Conservation (phyloP, 2,113 vertebrate genomes). For the Oreotrochilus melanogaster region DNA sequence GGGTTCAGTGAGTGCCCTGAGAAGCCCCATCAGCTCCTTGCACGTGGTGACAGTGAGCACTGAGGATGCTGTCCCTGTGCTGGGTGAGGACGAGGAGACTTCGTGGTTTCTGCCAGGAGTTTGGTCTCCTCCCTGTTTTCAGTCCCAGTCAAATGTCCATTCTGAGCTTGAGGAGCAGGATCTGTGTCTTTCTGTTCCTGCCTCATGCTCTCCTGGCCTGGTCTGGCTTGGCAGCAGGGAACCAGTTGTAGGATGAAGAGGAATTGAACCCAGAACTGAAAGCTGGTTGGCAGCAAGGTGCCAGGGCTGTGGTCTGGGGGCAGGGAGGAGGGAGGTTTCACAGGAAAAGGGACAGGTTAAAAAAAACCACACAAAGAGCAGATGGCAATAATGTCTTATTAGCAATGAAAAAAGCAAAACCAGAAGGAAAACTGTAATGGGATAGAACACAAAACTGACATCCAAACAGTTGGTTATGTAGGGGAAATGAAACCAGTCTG, state of each 20-base stretch:
- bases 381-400: neutral
- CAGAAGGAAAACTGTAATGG: neutral
- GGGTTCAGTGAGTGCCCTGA: neutral
- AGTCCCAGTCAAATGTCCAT: neutral
- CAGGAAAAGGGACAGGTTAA: neutral
- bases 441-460: neutral
- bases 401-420: neutral
- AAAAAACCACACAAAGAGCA: neutral
- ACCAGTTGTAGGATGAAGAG: neutral
- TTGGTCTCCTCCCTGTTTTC: neutral
- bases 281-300: neutral
- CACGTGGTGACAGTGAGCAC: rapidly evolving
- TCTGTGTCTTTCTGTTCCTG: neutral
- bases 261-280: slow-evolving; percentile 21
- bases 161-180: neutral
- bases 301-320: neutral
- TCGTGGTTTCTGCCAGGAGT: neutral
- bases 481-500: slow-evolving; percentile 20
- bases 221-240: neutral
- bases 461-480: neutral
- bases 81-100: neutral
- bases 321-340: neutral
- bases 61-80: rapidly evolving
- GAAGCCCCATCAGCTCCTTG: rapidly evolving
- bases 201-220: neutral